Evolutionary conservation across 2,888 invertebrate genomes (phyloP).

Genomic region (Drosophila prolongata): DNA sequence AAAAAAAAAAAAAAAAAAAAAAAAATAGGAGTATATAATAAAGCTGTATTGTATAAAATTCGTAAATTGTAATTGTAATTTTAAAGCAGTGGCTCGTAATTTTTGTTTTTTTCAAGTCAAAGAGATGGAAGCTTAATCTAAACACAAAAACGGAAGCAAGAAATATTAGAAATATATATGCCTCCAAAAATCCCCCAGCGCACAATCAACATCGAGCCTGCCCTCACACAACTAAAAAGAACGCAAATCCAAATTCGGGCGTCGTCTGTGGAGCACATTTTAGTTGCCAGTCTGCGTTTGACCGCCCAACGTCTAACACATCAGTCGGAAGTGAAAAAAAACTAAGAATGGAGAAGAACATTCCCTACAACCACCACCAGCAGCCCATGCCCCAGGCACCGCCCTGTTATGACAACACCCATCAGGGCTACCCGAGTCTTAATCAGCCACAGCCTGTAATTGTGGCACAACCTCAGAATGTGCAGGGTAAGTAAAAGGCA

Average conservation of each 20-base stretch:
- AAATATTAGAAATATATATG: too few relatives aligned
- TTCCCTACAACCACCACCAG: background rate
- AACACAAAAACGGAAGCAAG: too few relatives aligned
- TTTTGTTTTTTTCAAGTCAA: too few relatives aligned
- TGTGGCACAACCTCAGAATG: background rate
- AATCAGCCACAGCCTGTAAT: background rate
- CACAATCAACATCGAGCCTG: too few relatives aligned
- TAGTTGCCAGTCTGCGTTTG: conserved; percentile 5
- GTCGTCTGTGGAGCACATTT: background rate
- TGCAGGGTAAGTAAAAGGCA: conserved; percentile 4
- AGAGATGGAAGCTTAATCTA: too few relatives aligned
- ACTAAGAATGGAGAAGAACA: conserved; percentile 17
- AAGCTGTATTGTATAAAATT: too few relatives aligned
- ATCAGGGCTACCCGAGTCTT: background rate
- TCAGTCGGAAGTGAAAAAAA: background rate
- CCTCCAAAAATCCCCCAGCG: too few relatives aligned
- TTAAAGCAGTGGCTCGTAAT: too few relatives aligned
- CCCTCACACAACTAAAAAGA: background rate
- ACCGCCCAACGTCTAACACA: conserved; percentile 16
- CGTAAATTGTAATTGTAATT: too few relatives aligned
- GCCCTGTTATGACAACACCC: conserved; percentile 8
- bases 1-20: too few relatives aligned
- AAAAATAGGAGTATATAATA: too few relatives aligned
- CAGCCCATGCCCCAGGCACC: conserved; percentile 2
- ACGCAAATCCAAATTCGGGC: conserved; percentile 7